A percentile compares a stretch with the other conserved stretches of the same genome.
These are phyloP conservation scores for Heliconius charithonia DNA, from an alignment of 2,888 invertebrate species.

Conservation along the genomic window DNA sequence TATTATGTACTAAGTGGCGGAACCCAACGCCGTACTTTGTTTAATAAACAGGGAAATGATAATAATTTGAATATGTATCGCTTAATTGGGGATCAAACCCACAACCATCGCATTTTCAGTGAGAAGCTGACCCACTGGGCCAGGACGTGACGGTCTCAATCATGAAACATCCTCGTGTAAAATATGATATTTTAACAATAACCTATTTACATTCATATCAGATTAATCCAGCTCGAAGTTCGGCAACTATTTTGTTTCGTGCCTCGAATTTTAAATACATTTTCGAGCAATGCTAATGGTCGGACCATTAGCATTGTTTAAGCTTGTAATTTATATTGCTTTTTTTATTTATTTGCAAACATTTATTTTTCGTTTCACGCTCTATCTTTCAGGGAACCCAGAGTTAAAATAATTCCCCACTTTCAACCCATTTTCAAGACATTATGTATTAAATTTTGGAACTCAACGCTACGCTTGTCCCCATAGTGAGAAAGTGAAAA, in stretches of 20 bases:
- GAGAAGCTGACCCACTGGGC: not conserved
- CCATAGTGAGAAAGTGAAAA: not conserved
- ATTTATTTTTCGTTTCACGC: not conserved
- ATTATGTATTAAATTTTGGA: not conserved
- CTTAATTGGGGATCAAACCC: not conserved
- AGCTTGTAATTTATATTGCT: not conserved
- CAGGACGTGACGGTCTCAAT: not conserved
- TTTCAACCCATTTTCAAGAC: not conserved
- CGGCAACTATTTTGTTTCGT: conserved; percentile 5
- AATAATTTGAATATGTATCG: too few species aligned
- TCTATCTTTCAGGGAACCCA: not conserved
- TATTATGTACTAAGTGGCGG: not conserved
- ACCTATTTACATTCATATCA: conserved; percentile 5
- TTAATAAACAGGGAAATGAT: not conserved
- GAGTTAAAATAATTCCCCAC: not conserved
- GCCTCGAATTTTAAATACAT: conserved; percentile 11
- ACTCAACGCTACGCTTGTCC: not conserved
- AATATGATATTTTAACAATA: conserved; percentile 19
- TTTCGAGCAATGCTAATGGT: too few species aligned
- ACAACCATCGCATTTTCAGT: not conserved
- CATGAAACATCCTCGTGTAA: not conserved
- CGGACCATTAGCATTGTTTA: not conserved
- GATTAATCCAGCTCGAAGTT: not conserved
- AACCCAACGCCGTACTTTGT: not conserved
- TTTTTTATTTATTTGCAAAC: not conserved